Conservation (phyloP, 2,797 vertebrate genomes). For the Steatocranus sp. region DNA sequence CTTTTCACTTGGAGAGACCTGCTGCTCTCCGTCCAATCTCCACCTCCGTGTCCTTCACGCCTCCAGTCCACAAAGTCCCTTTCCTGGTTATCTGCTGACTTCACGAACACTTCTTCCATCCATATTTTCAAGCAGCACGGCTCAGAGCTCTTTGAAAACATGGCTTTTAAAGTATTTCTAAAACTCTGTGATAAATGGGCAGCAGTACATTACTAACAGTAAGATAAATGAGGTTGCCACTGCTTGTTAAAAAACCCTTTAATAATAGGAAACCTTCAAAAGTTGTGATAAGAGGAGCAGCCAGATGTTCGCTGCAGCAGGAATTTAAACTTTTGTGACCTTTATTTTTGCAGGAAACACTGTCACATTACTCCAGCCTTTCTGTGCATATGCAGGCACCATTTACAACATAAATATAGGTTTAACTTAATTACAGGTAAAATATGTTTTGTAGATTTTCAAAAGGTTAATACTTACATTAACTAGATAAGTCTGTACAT, state of each 20-base stretch:
- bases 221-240: neutral
- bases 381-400: no score
- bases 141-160: neutral
- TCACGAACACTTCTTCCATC: neutral
- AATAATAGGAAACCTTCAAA: neutral
- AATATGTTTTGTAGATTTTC: neutral
- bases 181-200: neutral
- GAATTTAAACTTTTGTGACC: neutral
- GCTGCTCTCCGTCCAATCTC: constrained; percentile 33
- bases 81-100: neutral
- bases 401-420: rapidly evolving
- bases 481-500: neutral
- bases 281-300: neutral
- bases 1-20: constrained; percentile 46
- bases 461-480: neutral
- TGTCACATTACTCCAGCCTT: neutral
- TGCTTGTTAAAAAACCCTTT: neutral
- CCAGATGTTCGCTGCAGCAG: neutral
- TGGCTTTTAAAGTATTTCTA: neutral
- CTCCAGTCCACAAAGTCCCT: neutral
- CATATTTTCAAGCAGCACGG: neutral
- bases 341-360: neutral
- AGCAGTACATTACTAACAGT: neutral
- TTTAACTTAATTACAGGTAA: neutral
- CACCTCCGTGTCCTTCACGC: constrained; percentile 6